Evolutionary conservation across 2,113 vertebrate genomes (phyloP).

Genomic region (Ginglymostoma cirratum): DNA sequence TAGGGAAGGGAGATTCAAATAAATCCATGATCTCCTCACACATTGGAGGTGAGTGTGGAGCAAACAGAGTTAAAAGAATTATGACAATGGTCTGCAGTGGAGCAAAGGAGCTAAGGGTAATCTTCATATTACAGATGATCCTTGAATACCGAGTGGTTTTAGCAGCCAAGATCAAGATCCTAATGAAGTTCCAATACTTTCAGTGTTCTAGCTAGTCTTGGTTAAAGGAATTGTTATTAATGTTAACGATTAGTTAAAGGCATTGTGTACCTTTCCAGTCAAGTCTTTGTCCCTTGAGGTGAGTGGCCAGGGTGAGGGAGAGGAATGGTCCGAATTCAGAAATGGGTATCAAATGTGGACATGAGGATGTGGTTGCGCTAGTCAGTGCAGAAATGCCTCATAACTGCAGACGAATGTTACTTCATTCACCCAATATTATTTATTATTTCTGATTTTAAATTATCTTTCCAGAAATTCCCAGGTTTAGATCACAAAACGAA

Average conservation of each 20-base stretch:
- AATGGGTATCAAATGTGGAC: not conserved
- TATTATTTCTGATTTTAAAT: not conserved
- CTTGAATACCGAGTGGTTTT: too few relatives aligned
- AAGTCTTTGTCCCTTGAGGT: not conserved
- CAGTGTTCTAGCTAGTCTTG: not conserved
- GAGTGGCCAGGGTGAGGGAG: not conserved
- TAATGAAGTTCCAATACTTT: too few relatives aligned
- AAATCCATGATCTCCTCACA: too few relatives aligned
- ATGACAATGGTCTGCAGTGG: not conserved
- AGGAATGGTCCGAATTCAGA: not conserved
- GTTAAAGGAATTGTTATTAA: too few relatives aligned
- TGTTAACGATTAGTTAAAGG: not conserved
- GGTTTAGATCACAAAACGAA: not conserved
- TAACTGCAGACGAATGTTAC: not conserved
- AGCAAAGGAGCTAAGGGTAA: not conserved
- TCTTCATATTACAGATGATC: not conserved
- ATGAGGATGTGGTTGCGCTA: not conserved
- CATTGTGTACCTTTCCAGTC: not conserved
- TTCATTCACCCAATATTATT: not conserved
- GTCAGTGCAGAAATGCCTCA: not conserved
- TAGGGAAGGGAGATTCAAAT: not conserved
- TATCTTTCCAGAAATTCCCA: not conserved
- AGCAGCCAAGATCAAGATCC: too few relatives aligned
- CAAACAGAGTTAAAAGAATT: not conserved
- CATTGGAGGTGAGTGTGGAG: not conserved